These are phyloP conservation scores for Camponotus floridanus DNA, from an alignment of 1,140 invertebrate genomes.

Conservation along the genomic window DNA sequence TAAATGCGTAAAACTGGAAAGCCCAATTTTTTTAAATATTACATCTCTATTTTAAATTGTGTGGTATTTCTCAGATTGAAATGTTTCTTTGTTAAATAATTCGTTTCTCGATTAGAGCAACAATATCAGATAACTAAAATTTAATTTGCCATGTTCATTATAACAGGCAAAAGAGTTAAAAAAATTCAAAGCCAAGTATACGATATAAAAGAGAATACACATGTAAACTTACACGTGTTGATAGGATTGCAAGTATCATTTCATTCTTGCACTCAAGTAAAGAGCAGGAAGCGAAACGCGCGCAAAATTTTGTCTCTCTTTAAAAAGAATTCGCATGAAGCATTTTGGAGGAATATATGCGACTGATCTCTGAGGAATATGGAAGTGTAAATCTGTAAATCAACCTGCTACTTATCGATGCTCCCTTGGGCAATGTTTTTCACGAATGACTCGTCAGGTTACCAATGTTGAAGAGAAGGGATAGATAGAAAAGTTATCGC, in stretches of 20 bases:
- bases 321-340: conserved; percentile 11
- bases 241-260: conserved; percentile 65
- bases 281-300: conserved; percentile 12
- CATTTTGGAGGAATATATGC: conserved; percentile 6
- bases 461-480: conserved; percentile 1
- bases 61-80: neutral
- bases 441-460: neutral
- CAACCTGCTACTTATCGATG: conserved; percentile 12
- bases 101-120: neutral
- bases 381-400: conserved; percentile 41
- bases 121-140: neutral
- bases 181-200: neutral
- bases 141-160: too few relatives aligned
- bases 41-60: neutral
- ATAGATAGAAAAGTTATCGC: neutral
- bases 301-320: conserved; percentile 16
- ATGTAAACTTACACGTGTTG: conserved; percentile 52
- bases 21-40: neutral
- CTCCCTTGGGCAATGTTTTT: conserved; percentile 12
- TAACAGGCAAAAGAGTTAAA: neutral
- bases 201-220: conserved; percentile 49
- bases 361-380: neutral
- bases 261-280: conserved; percentile 66
- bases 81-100: neutral
- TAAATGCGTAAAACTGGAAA: neutral